Percentiles rank a stretch among this genome's conserved stretches.
Conservation (phyloP, 2,888 invertebrate species). For the Cantharis flavilabris region DNA sequence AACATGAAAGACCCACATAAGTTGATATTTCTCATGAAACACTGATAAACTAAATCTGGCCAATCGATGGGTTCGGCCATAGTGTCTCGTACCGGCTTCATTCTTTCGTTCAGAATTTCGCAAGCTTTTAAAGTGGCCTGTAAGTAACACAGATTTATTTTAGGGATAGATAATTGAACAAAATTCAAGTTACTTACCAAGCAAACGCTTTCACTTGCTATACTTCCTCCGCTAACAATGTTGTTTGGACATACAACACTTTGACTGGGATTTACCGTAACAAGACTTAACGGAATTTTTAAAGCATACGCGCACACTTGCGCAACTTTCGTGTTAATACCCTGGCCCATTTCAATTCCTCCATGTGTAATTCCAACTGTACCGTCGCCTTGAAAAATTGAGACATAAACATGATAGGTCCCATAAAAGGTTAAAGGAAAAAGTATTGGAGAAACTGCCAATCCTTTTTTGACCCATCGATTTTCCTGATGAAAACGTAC, state of each 20-base stretch:
- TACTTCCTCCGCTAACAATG: not conserved
- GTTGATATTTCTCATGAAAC: slow-evolving; percentile 60
- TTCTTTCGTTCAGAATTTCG: not conserved
- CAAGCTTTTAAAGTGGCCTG: not conserved
- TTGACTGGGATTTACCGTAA: not conserved
- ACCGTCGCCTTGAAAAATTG: not conserved
- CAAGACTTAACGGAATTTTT: not conserved
- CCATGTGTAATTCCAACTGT: not conserved
- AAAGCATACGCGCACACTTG: not conserved
- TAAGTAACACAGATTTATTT: not conserved
- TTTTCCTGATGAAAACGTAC: not conserved
- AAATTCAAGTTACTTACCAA: slow-evolving; percentile 9
- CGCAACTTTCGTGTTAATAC: not conserved
- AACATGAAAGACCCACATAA: slow-evolving; percentile 66
- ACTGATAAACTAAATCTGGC: slow-evolving; percentile 61
- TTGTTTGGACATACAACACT: not conserved
- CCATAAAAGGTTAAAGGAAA: not conserved
- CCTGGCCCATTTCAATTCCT: not conserved
- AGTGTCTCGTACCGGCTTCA: slow-evolving; percentile 60
- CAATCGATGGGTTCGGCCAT: slow-evolving; percentile 59
- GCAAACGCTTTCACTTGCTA: slow-evolving; percentile 34
- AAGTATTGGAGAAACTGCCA: not conserved
- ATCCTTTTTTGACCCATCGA: not conserved
- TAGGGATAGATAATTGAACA: not conserved
- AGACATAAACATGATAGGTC: not conserved